Base-by-base conservation (phyloP, 2,113 vertebrate species). In the Thalassarche chlororhynchos region DNA sequence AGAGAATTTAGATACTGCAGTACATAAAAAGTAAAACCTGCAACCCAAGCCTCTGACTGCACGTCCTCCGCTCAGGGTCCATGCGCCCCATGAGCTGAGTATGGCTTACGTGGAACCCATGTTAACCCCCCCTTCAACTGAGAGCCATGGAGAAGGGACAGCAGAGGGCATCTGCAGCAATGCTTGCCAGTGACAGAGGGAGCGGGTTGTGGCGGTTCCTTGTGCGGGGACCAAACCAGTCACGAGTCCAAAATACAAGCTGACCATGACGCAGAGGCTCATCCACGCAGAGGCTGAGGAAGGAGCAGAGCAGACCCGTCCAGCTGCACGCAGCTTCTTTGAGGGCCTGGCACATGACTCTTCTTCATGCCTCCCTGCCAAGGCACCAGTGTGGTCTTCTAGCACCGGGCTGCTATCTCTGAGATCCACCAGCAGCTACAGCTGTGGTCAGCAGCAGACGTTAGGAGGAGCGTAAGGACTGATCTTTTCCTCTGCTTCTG, bases 11-110 rank as follows among this genome's bases (percentile, higher is more conserved):
- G 24, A 49, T 38, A 74, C 15, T 38, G 49, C 20, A 36, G 42
- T 15, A 52, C 23, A 51, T 32, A 44, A 51, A 81, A 68, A 36
- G 8, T 29, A 87, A 87, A 78, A 58, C 25, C 18, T 58, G 21
- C 25, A 68, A n/a, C 6, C 0, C 1, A 34, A 89, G 36, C 15
- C 40, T 28, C 32, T 71, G 55, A 54, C 34, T n/a, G 31, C 0
- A 1, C 7, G 19, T n/a, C 38, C 62, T 66, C 29, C 1, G 4
- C 36, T 72, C 65, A 66, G 31, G 29, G 54, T 23, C 62, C 16
- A 9, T 1, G 5, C 1, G 1, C 10, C 21, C 36, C 29, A 16
- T 18, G 12, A 47, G 38, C 36, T 1, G 6, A 78, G 17, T 14
- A 40, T 15, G 24, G 46, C 58, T 65, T 55, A 66, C 0, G 0